Evolutionary conservation across 2,797 vertebrate genomes (phyloP).

Genomic region (Rousettus madagascariensis): DNA sequence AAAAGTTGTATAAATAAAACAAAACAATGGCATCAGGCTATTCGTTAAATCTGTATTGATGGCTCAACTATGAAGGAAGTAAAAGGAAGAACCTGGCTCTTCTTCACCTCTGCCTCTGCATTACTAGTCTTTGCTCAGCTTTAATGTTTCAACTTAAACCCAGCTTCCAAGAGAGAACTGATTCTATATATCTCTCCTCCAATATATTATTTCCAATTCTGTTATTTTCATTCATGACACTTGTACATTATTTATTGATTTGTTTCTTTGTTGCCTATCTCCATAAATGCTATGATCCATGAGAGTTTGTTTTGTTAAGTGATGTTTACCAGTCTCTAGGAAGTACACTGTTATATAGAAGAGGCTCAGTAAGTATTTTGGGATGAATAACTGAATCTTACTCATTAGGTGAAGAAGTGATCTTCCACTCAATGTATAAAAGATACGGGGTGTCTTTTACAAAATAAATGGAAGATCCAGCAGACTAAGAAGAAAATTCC

Average conservation of each 20-base stretch:
- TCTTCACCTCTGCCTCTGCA: neutral
- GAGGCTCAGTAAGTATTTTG: neutral
- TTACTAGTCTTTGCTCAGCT: neutral
- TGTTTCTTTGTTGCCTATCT: neutral
- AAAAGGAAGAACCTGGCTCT: neutral
- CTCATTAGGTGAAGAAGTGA: neutral
- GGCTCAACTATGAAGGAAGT: neutral
- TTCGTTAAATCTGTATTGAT: slow-evolving; percentile 20
- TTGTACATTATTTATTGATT: neutral
- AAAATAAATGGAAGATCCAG: too few relatives aligned
- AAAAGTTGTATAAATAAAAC: slow-evolving; percentile 26
- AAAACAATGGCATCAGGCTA: neutral
- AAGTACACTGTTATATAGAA: neutral
- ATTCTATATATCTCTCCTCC: neutral
- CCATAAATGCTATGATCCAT: neutral
- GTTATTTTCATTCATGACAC: neutral
- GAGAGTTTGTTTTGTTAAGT: neutral
- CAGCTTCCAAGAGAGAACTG: neutral
- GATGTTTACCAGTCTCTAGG: neutral
- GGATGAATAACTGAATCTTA: neutral
- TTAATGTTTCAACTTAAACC: neutral
- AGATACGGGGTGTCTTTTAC: too few relatives aligned
- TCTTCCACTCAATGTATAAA: neutral
- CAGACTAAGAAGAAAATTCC: neutral
- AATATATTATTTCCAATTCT: neutral